Evolutionary conservation across 2,797 vertebrate genomes (phyloP).

Genomic region (Poecilia velifera): DNA sequence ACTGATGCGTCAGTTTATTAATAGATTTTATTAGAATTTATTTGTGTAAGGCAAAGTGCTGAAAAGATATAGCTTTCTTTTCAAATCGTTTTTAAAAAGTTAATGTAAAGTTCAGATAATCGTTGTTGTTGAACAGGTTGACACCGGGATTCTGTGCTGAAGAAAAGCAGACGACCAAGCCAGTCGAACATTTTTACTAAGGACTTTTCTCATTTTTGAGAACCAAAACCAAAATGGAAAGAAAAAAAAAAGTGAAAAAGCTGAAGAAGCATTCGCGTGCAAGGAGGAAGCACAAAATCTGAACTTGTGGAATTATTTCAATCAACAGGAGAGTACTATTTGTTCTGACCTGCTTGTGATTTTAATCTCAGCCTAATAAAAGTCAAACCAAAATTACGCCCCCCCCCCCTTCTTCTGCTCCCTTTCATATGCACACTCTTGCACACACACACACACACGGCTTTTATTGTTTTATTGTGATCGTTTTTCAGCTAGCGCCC

Average conservation of each 20-base stretch:
- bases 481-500: slow-evolving; percentile 53
- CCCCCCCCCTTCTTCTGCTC: background rate
- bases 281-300: slow-evolving; percentile 40
- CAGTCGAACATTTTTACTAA: background rate
- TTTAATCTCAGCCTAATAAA: slow-evolving; percentile 24
- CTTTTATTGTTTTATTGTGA: slow-evolving; percentile 23
- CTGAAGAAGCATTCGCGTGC: slow-evolving; percentile 14
- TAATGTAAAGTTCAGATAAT: too few relatives aligned
- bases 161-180: background rate
- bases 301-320: slow-evolving; percentile 14
- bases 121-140: background rate
- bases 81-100: background rate
- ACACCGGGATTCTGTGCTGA: background rate
- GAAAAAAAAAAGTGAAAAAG: slow-evolving; percentile 8
- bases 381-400: slow-evolving; percentile 2
- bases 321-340: background rate
- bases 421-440: background rate
- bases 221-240: background rate
- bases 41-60: background rate
- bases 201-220: background rate
- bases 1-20: background rate
- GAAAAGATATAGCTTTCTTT: background rate
- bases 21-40: background rate
- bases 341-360: slow-evolving; percentile 4
- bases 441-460: background rate